Percentiles rank a stretch among this genome's conserved stretches.
Evolutionary conservation across 2,888 invertebrate genomes (phyloP).

Genomic region (Drosophila mimica): DNA sequence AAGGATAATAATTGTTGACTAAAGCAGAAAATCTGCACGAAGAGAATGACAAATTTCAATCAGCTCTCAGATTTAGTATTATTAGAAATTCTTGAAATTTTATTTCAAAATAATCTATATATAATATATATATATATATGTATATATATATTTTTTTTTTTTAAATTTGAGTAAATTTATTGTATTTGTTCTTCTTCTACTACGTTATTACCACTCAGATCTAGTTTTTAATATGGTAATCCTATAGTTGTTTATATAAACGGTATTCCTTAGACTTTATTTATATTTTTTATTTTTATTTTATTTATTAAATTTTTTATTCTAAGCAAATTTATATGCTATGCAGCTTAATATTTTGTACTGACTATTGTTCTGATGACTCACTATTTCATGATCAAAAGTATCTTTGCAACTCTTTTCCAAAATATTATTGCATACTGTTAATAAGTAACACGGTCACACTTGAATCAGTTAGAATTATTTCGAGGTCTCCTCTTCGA

Average conservation of each 20-base stretch:
- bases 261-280: too few relatives aligned
- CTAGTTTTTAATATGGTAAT: neutral
- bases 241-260: too few relatives aligned
- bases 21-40: neutral
- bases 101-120: neutral
- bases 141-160: too few relatives aligned
- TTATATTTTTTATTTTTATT: too few relatives aligned
- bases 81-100: neutral
- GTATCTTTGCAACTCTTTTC: neutral
- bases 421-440: neutral
- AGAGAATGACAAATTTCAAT: neutral
- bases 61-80: neutral
- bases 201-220: neutral
- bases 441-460: neutral
- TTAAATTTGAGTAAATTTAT: neutral
- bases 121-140: neutral
- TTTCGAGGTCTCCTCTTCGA: neutral
- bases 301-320: neutral
- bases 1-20: neutral
- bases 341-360: neutral
- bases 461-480: neutral
- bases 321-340: neutral
- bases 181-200: neutral
- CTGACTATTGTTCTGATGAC: neutral
- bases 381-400: neutral